These are phyloP conservation scores for Hypena proboscidalis DNA, from an alignment of 2,888 invertebrate species.

Conservation along the genomic window DNA sequence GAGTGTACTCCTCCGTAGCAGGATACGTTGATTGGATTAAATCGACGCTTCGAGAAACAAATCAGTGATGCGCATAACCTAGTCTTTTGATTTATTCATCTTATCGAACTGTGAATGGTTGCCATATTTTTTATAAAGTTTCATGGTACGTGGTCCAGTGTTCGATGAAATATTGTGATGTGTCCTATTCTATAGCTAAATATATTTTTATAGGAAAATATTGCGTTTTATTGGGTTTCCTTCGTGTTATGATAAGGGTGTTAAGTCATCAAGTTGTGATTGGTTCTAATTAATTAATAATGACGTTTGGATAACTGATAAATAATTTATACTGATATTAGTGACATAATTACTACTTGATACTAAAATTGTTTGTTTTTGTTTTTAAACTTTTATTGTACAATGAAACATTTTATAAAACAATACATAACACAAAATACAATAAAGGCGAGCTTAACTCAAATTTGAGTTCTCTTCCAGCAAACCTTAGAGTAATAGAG, in stretches of 20 bases:
- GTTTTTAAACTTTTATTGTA: no score
- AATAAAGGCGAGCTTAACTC: no score
- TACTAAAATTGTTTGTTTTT: no score
- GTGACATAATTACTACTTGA: no score
- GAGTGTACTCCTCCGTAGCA: constrained; percentile 88
- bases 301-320: no score
- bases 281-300: background rate
- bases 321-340: no score
- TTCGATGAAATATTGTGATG: constrained; percentile 18
- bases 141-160: constrained; percentile 12
- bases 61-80: constrained; percentile 46
- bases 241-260: background rate
- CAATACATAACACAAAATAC: no score
- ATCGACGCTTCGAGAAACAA: constrained; percentile 58
- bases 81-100: constrained; percentile 19
- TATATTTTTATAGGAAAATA: constrained; percentile 19
- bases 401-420: no score
- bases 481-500: no score
- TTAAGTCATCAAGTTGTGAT: background rate
- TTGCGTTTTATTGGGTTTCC: background rate
- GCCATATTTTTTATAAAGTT: constrained; percentile 8
- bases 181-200: constrained; percentile 24
- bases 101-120: constrained; percentile 13
- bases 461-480: no score
- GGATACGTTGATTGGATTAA: constrained; percentile 87